Conservation (phyloP, 2,797 vertebrate genomes). For the Helicolenus hilgendorfi region DNA sequence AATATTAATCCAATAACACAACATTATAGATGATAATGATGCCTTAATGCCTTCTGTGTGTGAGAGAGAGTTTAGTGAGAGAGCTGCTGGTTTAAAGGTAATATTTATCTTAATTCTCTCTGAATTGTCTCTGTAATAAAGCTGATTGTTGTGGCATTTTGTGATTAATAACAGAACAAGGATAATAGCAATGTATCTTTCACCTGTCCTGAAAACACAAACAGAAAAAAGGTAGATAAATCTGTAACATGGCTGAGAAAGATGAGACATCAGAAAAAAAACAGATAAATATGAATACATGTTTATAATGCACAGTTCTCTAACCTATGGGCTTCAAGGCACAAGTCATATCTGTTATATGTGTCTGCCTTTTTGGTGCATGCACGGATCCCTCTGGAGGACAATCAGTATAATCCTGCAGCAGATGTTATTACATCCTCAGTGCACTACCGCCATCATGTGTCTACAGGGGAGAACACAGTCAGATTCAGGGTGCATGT, state of each 20-base stretch:
- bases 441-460: constrained; percentile 34
- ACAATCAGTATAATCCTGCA: background rate
- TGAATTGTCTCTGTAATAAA: background rate
- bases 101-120: background rate
- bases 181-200: background rate
- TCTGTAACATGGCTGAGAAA: background rate
- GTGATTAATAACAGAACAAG: background rate
- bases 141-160: background rate
- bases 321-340: background rate
- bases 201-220: background rate
- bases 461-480: constrained; percentile 24
- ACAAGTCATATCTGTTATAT: background rate
- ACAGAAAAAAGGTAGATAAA: background rate
- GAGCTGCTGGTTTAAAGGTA: background rate
- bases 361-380: background rate
- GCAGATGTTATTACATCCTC: background rate
- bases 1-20: background rate
- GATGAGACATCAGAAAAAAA: background rate
- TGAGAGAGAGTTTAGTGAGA: background rate
- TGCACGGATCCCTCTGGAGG: background rate
- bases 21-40: background rate
- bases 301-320: background rate
- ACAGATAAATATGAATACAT: background rate
- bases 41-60: background rate
- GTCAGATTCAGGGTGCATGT: background rate